A percentile compares a stretch with the other conserved stretches of the same genome.
Evolutionary conservation across 2,888 invertebrate species (phyloP).

Genomic region (Laspeyria flexula): DNA sequence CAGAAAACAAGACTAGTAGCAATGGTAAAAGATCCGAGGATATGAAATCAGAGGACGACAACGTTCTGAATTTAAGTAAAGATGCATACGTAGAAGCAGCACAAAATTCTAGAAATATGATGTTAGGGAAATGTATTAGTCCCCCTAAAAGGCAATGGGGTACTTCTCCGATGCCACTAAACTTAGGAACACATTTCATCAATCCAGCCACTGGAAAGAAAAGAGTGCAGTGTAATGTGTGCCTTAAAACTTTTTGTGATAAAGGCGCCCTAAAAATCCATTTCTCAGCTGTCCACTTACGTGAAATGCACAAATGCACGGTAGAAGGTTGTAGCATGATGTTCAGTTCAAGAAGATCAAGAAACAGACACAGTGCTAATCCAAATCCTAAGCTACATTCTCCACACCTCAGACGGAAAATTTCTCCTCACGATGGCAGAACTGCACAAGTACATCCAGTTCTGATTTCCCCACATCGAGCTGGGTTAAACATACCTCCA

Average conservation of each 20-base stretch:
- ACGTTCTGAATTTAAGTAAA: slow-evolving; percentile 80
- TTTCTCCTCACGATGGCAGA: slow-evolving; percentile 97
- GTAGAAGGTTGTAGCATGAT: slow-evolving; percentile 99
- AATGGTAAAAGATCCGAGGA: slow-evolving; percentile 66
- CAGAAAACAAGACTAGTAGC: slow-evolving; percentile 73
- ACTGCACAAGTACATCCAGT: slow-evolving; percentile 95
- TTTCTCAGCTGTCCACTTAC: slow-evolving; percentile 98
- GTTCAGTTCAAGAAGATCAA: slow-evolving; percentile 98
- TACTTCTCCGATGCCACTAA: slow-evolving; percentile 91
- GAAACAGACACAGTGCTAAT: slow-evolving; percentile 98
- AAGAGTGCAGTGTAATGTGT: slow-evolving; percentile 98
- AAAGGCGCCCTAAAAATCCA: slow-evolving; percentile 99
- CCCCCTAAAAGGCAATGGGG: slow-evolving; percentile 94
- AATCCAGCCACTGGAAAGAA: slow-evolving; percentile 98
- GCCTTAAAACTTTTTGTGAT: slow-evolving; percentile 99
- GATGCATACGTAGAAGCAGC: slow-evolving; percentile 71
- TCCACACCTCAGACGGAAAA: slow-evolving; percentile 96
- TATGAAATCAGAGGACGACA: slow-evolving; percentile 70
- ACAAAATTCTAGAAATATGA: slow-evolving; percentile 78
- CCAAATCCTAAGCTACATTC: slow-evolving; percentile 99
- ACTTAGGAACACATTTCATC: slow-evolving; percentile 95
- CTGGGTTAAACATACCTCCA: slow-evolving; percentile 88
- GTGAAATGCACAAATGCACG: slow-evolving; percentile 99
- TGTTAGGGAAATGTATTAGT: slow-evolving; percentile 88
- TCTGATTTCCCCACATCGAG: slow-evolving; percentile 89